phyloP scores from a whole-genome alignment of 2,797 vertebrate species.

The Yasuhikotakia modesta region DNA sequence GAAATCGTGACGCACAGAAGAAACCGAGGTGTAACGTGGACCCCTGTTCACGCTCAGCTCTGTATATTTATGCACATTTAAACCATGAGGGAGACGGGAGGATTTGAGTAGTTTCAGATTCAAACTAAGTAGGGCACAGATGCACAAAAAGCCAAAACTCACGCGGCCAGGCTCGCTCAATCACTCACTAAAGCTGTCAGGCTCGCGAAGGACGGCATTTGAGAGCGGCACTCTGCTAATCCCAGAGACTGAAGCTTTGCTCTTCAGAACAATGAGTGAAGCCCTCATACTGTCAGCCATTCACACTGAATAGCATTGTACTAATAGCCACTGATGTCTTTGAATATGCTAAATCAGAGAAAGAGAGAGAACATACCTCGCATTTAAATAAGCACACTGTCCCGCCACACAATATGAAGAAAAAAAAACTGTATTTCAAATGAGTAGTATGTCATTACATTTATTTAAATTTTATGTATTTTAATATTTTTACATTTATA shows the following conservation, averaged over 20 bases:
- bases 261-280: constrained; percentile 15
- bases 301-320: not conserved
- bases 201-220: not conserved
- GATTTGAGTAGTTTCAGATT: constrained; percentile 7
- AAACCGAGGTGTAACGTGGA: not conserved
- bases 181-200: constrained; percentile 32
- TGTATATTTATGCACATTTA: constrained; percentile 12
- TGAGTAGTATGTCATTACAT: too few species aligned
- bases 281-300: not conserved
- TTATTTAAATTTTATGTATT: too few species aligned
- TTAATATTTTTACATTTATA: too few species aligned
- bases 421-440: too few species aligned
- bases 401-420: not conserved
- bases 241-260: constrained; percentile 5
- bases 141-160: constrained; percentile 32
- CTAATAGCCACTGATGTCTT: not conserved
- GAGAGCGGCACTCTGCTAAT: constrained; percentile 20
- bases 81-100: constrained; percentile 22
- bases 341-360: constrained; percentile 6
- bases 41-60: not conserved
- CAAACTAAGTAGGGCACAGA: constrained; percentile 44
- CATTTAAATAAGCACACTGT: not conserved
- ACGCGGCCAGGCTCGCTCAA: not conserved
- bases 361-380: not conserved
- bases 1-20: constrained; percentile 29